phyloP scores from a whole-genome alignment of 2,113 vertebrate genomes.

The Xenopus borealis region DNA sequence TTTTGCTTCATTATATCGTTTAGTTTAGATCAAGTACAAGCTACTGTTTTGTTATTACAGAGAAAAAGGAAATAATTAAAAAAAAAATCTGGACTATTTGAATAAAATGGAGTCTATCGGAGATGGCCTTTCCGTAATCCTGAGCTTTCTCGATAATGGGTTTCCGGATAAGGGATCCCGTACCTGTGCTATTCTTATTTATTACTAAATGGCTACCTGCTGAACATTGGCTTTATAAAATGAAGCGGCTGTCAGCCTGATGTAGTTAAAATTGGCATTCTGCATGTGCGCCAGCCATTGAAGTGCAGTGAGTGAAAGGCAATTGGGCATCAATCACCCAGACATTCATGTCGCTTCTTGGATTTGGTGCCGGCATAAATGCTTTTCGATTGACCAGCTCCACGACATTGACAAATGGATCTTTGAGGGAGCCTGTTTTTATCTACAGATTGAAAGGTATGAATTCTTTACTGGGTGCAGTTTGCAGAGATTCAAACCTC shows the following conservation, averaged over 20 bases:
- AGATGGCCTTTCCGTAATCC: too few relatives aligned
- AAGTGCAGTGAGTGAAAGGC: conserved; percentile 11
- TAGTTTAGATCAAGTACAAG: too few relatives aligned
- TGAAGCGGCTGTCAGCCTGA: neutral
- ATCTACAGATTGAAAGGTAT: neutral
- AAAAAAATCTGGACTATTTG: too few relatives aligned
- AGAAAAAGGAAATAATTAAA: too few relatives aligned
- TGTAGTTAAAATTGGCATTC: neutral
- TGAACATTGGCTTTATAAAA: neutral
- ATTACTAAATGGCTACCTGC: neutral
- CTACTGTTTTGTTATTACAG: too few relatives aligned
- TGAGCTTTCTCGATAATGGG: too few relatives aligned
- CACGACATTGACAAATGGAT: conserved; percentile 26
- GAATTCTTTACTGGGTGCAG: too few relatives aligned
- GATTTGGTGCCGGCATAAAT: conserved; percentile 13
- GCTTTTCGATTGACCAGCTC: conserved; percentile 22
- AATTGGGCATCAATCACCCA: conserved; percentile 17
- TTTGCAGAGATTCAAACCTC: too few relatives aligned
- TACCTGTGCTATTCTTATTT: too few relatives aligned
- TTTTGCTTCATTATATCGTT: too few relatives aligned
- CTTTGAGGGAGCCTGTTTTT: neutral
- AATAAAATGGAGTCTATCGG: too few relatives aligned
- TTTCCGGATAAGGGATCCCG: too few relatives aligned
- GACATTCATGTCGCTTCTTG: conserved; percentile 10
- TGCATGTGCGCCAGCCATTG: conserved; percentile 13